Evolutionary conservation across 2,113 vertebrate genomes (phyloP), one percentile per base, ranked within the genome.

Genomic region (Thryonomys swinderianus): DNA sequence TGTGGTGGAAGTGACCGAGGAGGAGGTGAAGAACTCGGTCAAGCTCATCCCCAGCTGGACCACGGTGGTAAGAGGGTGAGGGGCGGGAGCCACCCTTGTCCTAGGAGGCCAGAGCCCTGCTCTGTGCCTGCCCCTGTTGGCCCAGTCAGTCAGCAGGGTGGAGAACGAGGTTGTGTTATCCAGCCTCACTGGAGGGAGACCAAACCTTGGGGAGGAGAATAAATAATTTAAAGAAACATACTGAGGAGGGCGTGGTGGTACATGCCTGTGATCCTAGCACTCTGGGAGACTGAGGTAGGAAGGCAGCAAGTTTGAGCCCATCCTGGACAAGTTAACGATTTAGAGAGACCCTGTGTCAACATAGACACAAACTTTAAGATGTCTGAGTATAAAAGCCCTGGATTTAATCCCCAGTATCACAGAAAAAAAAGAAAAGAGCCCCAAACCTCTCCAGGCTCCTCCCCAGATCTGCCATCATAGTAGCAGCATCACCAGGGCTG

Each of bases 1-100:
- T 0, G 95, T 98, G 96, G 99, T 99, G 97, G 99, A 99, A 97
- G 99, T 99, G 96, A 99, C 99, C 0, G 99, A 99, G 96, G 99
- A 99, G 97, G 99, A 99, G 97, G 99, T 99, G 97, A 98, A 99
- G 98, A 99, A 99, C 98, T 99, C 99, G 0, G 99, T 99, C 94
- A 99, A 99, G 98, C 99, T 99, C 0, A 99, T 99, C 82, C 99
- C 99, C 20, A 99, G 99, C 95, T 98, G 99, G 96, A 99, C 99
- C 94, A 99, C 99, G 0, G 99, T 99, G 99, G 99, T 99, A 98
- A 57, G 99, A 96, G 84, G 23, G 17, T 27, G 17, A 45, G 51
- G 7, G 55, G 9, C 21, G 3, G 0, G 27, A 57, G 71, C 12
- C 17, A 32, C 27, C 34, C 20, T 34, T 27, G 16, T 62, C 57